phyloP scores from a whole-genome alignment of 2,888 invertebrate genomes.

The Polietes domitor region DNA sequence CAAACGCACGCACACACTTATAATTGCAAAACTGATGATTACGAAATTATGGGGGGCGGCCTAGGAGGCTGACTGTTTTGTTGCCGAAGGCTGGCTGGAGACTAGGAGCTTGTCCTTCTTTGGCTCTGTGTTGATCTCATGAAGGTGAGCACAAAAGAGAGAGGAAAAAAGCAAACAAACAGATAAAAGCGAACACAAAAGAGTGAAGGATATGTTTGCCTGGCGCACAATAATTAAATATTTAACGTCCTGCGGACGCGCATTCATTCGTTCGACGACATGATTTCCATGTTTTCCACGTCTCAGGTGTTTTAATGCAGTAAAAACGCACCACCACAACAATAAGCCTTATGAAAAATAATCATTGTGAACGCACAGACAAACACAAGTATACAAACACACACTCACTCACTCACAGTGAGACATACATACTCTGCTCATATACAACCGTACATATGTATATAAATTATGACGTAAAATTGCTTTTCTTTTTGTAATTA shows the following conservation, averaged over 20 bases:
- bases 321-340: conserved; percentile 43
- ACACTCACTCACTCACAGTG: background rate
- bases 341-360: conserved; percentile 34
- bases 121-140: background rate
- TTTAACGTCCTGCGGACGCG: conserved; percentile 44
- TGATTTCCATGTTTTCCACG: conserved; percentile 29
- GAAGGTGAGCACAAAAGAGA: background rate
- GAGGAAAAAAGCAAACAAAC: background rate
- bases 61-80: background rate
- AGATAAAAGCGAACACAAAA: background rate
- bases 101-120: background rate
- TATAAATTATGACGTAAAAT: background rate
- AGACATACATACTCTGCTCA: background rate
- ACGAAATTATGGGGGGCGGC: conserved; percentile 32
- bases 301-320: conserved; percentile 62
- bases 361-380: conserved; percentile 7
- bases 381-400: background rate
- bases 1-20: conserved; percentile 8
- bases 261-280: conserved; percentile 36
- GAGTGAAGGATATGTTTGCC: conserved; percentile 1
- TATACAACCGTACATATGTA: background rate
- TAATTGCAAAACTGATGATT: conserved; percentile 20
- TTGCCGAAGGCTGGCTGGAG: too few species aligned
- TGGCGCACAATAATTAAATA: conserved; percentile 60
- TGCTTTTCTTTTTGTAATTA: conserved; percentile 4